These are phyloP conservation scores for Pristionchus pacificus DNA, from an alignment of 1,140 invertebrate species.

Conservation along the genomic window DNA sequence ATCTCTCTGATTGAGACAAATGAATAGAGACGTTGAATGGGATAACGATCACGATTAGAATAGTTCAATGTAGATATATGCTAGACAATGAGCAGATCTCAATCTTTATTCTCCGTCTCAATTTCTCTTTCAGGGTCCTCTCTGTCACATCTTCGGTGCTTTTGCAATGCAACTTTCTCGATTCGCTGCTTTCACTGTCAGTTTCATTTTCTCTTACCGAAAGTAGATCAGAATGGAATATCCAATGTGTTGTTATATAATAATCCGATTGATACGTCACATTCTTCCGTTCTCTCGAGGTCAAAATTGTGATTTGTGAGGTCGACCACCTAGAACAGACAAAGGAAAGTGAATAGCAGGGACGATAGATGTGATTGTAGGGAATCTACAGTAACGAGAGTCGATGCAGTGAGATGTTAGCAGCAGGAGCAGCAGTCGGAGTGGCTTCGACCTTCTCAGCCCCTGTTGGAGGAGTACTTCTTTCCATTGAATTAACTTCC, in stretches of 20 bases:
- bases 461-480: conserved; percentile 74
- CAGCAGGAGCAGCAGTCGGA: conserved; percentile 56
- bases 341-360: too few relatives aligned
- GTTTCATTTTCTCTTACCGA: conserved; percentile 10
- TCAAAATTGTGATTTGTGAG: conserved; percentile 46
- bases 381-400: conserved; percentile 50
- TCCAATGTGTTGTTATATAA: not conserved
- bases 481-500: conserved; percentile 97
- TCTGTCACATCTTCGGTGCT: conserved; percentile 15
- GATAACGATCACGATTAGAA: too few relatives aligned
- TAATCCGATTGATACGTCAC: conserved; percentile 41
- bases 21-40: too few relatives aligned
- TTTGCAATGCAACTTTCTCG: too few relatives aligned
- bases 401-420: conserved; percentile 49
- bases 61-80: not conserved
- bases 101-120: too few relatives aligned
- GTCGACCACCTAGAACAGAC: conserved; percentile 31
- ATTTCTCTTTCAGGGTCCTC: not conserved
- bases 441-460: conserved; percentile 52
- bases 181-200: too few relatives aligned
- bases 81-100: not conserved
- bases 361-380: too few relatives aligned
- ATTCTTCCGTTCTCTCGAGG: conserved; percentile 53
- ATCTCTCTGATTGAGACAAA: too few relatives aligned
- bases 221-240: not conserved